Base-by-base conservation (phyloP, 2,888 invertebrate genomes). In the Trissoscelio sp. region DNA sequence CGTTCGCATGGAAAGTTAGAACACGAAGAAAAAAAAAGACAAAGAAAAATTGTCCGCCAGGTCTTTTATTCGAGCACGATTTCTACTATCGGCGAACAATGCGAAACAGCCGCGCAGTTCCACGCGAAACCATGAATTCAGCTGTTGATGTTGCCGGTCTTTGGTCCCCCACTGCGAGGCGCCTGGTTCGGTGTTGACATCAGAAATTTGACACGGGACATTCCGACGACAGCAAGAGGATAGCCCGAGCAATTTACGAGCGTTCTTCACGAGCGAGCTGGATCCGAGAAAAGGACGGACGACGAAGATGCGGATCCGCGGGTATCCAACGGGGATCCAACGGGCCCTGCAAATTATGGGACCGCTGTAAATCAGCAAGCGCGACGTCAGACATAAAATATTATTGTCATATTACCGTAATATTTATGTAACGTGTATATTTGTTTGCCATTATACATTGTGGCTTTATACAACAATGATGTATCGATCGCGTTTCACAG, bases 71-170 rank as follows among this genome's bases (percentile, higher is more conserved):
- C 39, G 12, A n/a, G 24, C 14, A 48, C 39, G 60, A 74, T 82
- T 72, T 44, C 18, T 39, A 44, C 55, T 31, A 79, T 75, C 70
- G 72, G n/a, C 37, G 77, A 64, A 83, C 83, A 83, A 83, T 81
- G 64, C 74, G 48, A 80, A 74, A 69, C 78, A 58, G n/a, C 73
- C 60, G 58, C 70, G 60, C 80, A 44, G 55, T 44, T 81, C 60
- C 84, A 83, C 81, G 84, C 83, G 83, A 85, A 84, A 84, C 81
- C 78, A 86, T 85, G 84, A 84, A 86, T 85, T 82, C 66, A 78
- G 58, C 37, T 31, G 66, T 57, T 73, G 72, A 64, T 77, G 73
- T 82, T 79, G 62, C 79, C 22, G 73, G 51, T 66, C 60, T 66
- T 64, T 4, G 84, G 74, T 60, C 69, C 83, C 85, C 87, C 81